These are phyloP conservation scores for Peromyscus maniculatus DNA, from an alignment of 2,113 vertebrate species.

Conservation along the genomic window DNA sequence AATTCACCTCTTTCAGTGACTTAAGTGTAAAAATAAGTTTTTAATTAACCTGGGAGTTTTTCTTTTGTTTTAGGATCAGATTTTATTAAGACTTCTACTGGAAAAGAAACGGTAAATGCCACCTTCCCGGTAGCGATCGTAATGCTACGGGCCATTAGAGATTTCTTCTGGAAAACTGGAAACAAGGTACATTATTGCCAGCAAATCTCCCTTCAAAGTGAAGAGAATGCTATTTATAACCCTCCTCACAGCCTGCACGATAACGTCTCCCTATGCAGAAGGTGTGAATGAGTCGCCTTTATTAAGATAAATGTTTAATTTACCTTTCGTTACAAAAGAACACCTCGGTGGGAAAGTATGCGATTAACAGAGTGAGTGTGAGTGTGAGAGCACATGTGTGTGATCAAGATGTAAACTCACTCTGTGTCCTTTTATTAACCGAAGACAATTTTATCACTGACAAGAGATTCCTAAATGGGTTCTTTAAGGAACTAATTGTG, in stretches of 20 bases:
- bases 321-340: constrained; percentile 82
- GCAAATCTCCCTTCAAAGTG: constrained; percentile 73
- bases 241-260: neutral
- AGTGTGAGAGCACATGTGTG: constrained; percentile 69
- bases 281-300: constrained; percentile 70
- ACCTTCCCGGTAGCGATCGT: constrained; percentile 96
- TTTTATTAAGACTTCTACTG: constrained; percentile 99
- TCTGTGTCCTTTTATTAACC: constrained; percentile 86
- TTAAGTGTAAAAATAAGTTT: constrained; percentile 58
- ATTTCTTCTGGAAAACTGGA: constrained; percentile 94
- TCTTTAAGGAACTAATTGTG: constrained; percentile 88
- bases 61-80: constrained; percentile 92
- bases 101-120: constrained; percentile 97
- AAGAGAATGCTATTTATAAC: constrained; percentile 79
- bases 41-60: constrained; percentile 57
- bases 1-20: constrained; percentile 43
- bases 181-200: constrained; percentile 90
- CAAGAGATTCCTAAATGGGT: constrained; percentile 88
- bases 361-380: constrained; percentile 68
- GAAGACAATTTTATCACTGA: constrained; percentile 88
- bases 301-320: constrained; percentile 87
- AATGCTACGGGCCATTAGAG: constrained; percentile 96
- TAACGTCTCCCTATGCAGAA: constrained; percentile 59
- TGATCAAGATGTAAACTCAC: constrained; percentile 87
- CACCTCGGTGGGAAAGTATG: constrained; percentile 62